Conservation (phyloP, 2,797 vertebrate species). For the Enteromius viviparus region DNA sequence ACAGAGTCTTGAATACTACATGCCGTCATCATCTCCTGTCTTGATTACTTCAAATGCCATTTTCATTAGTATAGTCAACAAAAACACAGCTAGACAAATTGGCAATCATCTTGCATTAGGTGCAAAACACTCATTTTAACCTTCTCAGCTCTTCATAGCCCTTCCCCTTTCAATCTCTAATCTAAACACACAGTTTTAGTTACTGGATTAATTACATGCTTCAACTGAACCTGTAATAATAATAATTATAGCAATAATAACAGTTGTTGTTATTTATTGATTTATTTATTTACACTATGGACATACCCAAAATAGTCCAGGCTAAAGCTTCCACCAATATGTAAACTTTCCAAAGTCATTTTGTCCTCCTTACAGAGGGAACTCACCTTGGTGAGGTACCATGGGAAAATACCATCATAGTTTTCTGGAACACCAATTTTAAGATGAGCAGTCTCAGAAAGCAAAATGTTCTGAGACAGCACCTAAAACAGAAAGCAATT, state of each 20-base stretch:
- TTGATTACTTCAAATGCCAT: constrained; percentile 1
- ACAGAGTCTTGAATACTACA: not conserved
- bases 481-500: constrained; percentile 64
- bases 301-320: not conserved
- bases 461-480: constrained; percentile 60
- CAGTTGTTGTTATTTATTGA: not conserved
- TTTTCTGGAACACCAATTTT: constrained; percentile 83
- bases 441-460: constrained; percentile 70
- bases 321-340: not conserved
- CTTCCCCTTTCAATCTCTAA: not conserved
- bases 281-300: not conserved
- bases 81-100: constrained; percentile 1
- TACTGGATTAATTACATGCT: not conserved
- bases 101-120: not conserved
- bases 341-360: constrained; percentile 13
- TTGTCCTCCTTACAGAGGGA: constrained; percentile 29
- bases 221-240: not conserved
- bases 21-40: not conserved
- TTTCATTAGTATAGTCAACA: constrained; percentile 7
- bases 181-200: not conserved
- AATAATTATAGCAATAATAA: not conserved
- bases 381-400: constrained; percentile 84
- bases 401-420: constrained; percentile 80
- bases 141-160: not conserved
- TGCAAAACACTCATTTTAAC: not conserved